Base-by-base conservation (phyloP, 2,888 invertebrate species). In the Tineola bisselliella region DNA sequence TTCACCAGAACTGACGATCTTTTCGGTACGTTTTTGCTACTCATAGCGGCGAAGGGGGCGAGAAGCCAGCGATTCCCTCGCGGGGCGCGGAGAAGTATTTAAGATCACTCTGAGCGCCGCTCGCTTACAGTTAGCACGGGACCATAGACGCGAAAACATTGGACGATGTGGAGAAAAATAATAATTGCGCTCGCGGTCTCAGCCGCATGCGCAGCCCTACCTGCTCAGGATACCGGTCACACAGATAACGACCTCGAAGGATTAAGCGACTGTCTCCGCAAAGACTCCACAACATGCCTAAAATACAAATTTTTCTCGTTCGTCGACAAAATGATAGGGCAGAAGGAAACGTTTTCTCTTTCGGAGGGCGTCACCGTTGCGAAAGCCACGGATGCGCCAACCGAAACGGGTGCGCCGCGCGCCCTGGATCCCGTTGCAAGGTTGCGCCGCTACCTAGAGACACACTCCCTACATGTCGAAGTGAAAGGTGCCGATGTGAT, bases 301-400 rank as follows among this genome's bases (percentile, higher is more conserved):
- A 95, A 94, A 79, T 93, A 94, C 88, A 95, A 94, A 76, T 90
- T 95, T 73, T 94, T 94, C 87, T 91, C 93, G 18, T 94, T 92
- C 80, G 93, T 95, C 67, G 95, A 95, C 86, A 94, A 94, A 80
- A 92, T 93, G 88, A 88, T 94, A 63, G 91, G 92, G 59, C 92
- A 92, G 68, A 94, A 93, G 76, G 94, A 95, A 71, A 91, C 91
- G 64, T 94, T 94, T 72, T 90, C 93, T 8, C 78, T 95, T 52
- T 91, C 93, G 62, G 94, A 95, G 67, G 95, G 95, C 61, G 93
- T 95, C 60, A 94, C 94, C 58, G 93, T 95, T 19, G 92, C 94
- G 62, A 92, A 93, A 76, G 93, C 93, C 6, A 82, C 90, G 44
- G 91, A 91, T 64, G 89, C 91, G 15, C 90, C 90, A 0, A 81